phyloP scores from a whole-genome alignment of 2,797 vertebrate species.

The Anolis apletophallus region DNA sequence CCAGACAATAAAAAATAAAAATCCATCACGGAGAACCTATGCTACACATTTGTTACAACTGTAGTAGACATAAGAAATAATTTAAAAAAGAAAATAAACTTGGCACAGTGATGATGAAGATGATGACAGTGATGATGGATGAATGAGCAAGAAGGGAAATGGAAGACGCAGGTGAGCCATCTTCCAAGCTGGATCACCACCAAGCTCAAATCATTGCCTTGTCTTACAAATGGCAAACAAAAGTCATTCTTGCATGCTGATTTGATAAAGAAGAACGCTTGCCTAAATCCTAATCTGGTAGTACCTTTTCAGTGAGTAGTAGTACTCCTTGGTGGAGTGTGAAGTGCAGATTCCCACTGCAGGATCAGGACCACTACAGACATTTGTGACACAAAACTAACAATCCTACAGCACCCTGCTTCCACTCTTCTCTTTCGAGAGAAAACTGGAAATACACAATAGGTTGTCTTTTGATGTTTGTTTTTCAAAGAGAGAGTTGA shows the following conservation, averaged over 20 bases:
- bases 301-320: slow-evolving; percentile 22
- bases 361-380: background rate
- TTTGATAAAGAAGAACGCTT: background rate
- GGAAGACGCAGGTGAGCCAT: slow-evolving; percentile 13
- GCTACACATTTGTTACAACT: slow-evolving; percentile 38
- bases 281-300: slow-evolving; percentile 29
- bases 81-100: slow-evolving; percentile 59
- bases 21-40: slow-evolving; percentile 33
- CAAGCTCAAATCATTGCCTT: slow-evolving; percentile 40
- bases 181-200: slow-evolving; percentile 20
- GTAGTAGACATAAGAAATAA: slow-evolving; percentile 38
- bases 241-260: slow-evolving; percentile 2
- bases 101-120: slow-evolving; percentile 46
- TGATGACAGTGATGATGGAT: background rate
- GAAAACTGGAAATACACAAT: background rate
- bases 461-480: background rate
- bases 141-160: slow-evolving; percentile 32
- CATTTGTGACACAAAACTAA: background rate
- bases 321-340: background rate
- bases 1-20: slow-evolving; percentile 40
- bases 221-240: background rate
- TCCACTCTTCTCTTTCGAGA: background rate
- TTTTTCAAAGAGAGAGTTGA: background rate
- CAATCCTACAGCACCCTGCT: background rate
- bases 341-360: background rate